Evolutionary conservation across 2,888 invertebrate species (phyloP), one percentile per base, ranked within the genome.

Genomic region (Andrena fulva): DNA sequence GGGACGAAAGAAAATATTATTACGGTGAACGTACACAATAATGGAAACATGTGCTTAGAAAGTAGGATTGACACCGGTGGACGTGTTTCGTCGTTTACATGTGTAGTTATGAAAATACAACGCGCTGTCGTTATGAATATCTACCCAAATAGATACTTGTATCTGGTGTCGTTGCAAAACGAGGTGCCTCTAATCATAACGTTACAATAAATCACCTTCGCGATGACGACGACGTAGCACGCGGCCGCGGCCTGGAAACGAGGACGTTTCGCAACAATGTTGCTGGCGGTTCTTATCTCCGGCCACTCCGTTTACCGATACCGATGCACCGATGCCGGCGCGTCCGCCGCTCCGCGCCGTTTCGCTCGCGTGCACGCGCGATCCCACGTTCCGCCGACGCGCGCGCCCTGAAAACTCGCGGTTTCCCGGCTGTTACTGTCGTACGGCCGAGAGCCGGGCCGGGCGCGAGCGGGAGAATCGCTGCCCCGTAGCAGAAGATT

Each of bases 401-500:
- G 16, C n/a, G 16, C 59, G 3, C 42, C 60, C 12, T 33, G 27
- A 67, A 35, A 59, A 59, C 42, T 29, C 16, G 31, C 70, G 60
- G 48, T 60, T 42, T 59, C 59, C 56, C 59, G 24, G 29, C 73
- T 42, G 71, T 80, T 77, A 67, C 70, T 69, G 83, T 72, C 60
- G 52, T 79, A 76, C 82, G 79, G 74, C 33, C 81, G 63, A 76
- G 77, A 48, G 56, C 59, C 29, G 60, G 33, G 48, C 29, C 59
- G 31, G 31, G 80, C 86, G 85, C 85, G 86, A 79, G 81, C 80
- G 70, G 31, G 56, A 27, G 84, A 80, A 85, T 85, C 83, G 85
- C 84, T 81, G 81, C 85, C 85, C 85, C 84, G 85, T 86, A 89
- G 89, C 89, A 92, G 92, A 92, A 93, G 92, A 94, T 93, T 94